Base-by-base conservation (phyloP, 2,888 invertebrate genomes). In the Diarsia mendica region DNA sequence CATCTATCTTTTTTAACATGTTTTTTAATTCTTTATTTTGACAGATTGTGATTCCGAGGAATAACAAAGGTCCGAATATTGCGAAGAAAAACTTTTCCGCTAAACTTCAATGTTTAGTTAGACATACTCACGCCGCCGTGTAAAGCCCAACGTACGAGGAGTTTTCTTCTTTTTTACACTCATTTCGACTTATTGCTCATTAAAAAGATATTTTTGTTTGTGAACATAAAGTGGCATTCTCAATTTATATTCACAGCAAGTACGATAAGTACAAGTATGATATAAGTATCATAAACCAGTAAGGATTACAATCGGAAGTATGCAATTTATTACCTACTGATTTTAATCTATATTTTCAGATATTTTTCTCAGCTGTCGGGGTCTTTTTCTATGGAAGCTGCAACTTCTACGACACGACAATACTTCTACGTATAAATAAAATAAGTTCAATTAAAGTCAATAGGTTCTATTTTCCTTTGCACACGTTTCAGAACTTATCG, bases 381-480 rank as follows among this genome's bases (percentile, higher is more conserved):
- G n/a, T n/a, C n/a, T n/a, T n/a, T n/a, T n/a, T n/a, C n/a, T n/a
- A n/a, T n/a, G n/a, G n/a, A n/a, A n/a, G n/a, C n/a, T n/a, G n/a
- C n/a, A n/a, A n/a, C n/a, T n/a, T n/a, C n/a, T n/a, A n/a, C n/a
- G n/a, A n/a, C n/a, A n/a, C n/a, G 28, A 28, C 28, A 28, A 2
- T 28, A 28, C 6, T 5, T 55, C 6, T 2, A 55, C 9, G 20
- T n/a, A n/a, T 51, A n/a, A 51, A 51, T n/a, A 51, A n/a, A 3
- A 3, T n/a, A n/a, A 23, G 2, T 55, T 11, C 20, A 49, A 3
- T 49, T 1, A 6, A 44, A 53, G 68, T 48, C 53, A 55, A 74
- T 90, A 92, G 89, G 89, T 77, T 58, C 68, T 80, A 93, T 84
- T 91, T 87, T 93, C 46, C 82, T 75, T 71, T 92, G 88, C 68